Conservation (phyloP, 2,797 vertebrate species). For the Sebastes aleutianus region DNA sequence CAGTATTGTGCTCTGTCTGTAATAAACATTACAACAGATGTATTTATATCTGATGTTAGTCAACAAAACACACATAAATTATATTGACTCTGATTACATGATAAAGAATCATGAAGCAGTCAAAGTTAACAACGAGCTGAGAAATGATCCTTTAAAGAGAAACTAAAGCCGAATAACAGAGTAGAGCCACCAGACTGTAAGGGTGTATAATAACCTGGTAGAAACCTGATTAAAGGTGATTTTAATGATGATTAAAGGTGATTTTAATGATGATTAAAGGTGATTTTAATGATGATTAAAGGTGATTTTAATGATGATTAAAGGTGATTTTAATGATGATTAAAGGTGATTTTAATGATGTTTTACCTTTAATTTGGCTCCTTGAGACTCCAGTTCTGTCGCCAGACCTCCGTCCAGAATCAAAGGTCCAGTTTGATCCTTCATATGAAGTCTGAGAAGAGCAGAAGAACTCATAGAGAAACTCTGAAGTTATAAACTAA, state of each 20-base stretch:
- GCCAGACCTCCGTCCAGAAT: constrained; percentile 85
- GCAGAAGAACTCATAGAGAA: constrained; percentile 39
- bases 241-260: too few species aligned
- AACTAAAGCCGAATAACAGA: too few species aligned
- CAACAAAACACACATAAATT: neutral
- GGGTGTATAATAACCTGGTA: neutral
- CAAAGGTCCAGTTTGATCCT: constrained; percentile 43
- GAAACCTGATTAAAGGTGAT: neutral
- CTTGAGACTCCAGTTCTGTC: constrained; percentile 83
- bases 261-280: too few species aligned
- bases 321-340: too few species aligned
- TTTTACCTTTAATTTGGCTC: constrained; percentile 77
- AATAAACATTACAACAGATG: neutral
- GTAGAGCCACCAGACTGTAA: too few species aligned
- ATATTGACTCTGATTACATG: neutral
- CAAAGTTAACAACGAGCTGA: too few species aligned
- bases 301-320: too few species aligned
- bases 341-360: too few species aligned
- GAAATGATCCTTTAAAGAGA: too few species aligned
- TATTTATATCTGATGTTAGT: too few species aligned
- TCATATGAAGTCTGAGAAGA: constrained; percentile 23
- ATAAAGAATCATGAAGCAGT: neutral
- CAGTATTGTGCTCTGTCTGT: too few species aligned
- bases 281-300: too few species aligned
- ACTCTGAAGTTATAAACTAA: neutral